These are phyloP conservation scores for Rhaphigaster nebulosa DNA, from an alignment of 2,888 invertebrate species.

Conservation along the genomic window DNA sequence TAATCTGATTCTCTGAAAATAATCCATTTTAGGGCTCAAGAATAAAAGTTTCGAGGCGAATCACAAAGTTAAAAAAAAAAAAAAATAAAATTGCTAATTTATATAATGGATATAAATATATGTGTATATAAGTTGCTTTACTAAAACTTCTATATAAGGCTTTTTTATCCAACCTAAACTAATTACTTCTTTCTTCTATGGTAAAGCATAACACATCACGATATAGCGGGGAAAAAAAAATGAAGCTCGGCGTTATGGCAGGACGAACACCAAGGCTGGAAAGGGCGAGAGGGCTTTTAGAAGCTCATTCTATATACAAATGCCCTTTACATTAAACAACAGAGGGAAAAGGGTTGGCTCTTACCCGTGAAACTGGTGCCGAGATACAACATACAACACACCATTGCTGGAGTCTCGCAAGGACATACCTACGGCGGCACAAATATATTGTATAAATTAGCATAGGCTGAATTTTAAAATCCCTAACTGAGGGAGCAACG, in stretches of 20 bases:
- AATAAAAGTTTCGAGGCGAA: too few relatives aligned
- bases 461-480: constrained; percentile 42
- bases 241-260: constrained; percentile 6
- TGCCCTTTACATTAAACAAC: constrained; percentile 50
- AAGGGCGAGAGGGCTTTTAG: constrained; percentile 47
- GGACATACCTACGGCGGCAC: constrained; percentile 23
- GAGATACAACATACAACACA: constrained; percentile 35
- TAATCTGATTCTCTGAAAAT: too few relatives aligned
- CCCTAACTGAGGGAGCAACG: constrained; percentile 42
- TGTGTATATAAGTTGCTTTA: too few relatives aligned
- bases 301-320: constrained; percentile 49
- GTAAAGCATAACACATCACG: background rate
- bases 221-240: background rate
- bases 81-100: too few relatives aligned
- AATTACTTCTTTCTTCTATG: background rate
- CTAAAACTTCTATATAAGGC: too few relatives aligned
- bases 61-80: too few relatives aligned
- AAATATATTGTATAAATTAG: constrained; percentile 48
- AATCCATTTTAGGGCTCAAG: too few relatives aligned
- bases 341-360: constrained; percentile 46
- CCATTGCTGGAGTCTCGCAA: constrained; percentile 27
- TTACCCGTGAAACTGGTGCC: constrained; percentile 39
- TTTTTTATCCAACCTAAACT: background rate
- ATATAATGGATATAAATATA: too few relatives aligned
- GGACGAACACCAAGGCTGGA: constrained; percentile 28